Evolutionary conservation across 2,113 vertebrate species (phyloP).

Genomic region (Agapornis roseicollis): DNA sequence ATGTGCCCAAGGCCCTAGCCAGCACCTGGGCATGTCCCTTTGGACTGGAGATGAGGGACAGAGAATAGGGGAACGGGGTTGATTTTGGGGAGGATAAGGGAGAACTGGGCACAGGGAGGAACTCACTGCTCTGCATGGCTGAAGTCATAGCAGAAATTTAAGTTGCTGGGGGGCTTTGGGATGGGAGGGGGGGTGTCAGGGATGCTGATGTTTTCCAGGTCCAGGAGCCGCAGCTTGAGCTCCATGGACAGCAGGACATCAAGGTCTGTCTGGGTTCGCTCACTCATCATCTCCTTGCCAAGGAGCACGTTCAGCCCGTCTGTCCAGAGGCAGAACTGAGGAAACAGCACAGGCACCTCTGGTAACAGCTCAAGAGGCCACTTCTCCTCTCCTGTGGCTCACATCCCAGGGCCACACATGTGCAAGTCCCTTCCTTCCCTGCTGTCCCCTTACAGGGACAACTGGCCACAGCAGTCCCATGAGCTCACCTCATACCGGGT

Average conservation of each 20-base stretch:
- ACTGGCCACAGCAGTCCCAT: rapidly evolving
- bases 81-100: background rate
- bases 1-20: background rate
- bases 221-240: constrained; percentile 93
- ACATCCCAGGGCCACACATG: background rate
- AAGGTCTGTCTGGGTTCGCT: constrained; percentile 89
- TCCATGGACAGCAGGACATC: constrained; percentile 96
- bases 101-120: background rate
- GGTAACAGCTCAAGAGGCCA: background rate
- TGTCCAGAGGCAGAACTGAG: constrained; percentile 93
- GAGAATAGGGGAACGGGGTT: background rate
- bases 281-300: constrained; percentile 90
- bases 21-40: background rate
- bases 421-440: background rate
- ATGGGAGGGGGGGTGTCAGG: constrained; percentile 85
- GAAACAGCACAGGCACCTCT: background rate
- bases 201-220: constrained; percentile 93
- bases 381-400: background rate
- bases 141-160: constrained; percentile 96
- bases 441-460: background rate
- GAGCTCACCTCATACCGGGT: constrained; percentile 88
- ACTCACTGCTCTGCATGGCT: constrained; percentile 84
- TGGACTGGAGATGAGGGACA: background rate
- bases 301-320: constrained; percentile 91
- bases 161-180: constrained; percentile 92